A percentile compares a stretch with the other conserved stretches of the same genome.
Conservation (phyloP, 2,888 invertebrate species). For the Dysmachus trigonus region DNA sequence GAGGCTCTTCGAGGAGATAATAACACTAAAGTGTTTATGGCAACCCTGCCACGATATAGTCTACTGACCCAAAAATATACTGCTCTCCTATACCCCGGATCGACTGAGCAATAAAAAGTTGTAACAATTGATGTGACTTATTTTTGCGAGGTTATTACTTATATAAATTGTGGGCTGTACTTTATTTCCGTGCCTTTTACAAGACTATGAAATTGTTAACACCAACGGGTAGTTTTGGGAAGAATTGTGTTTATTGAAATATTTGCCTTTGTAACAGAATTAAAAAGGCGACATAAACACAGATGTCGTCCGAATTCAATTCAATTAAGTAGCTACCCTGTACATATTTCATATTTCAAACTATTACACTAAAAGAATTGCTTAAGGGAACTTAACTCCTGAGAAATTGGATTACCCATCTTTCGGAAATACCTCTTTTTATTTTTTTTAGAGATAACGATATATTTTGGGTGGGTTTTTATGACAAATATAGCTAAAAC, state of each 20-base stretch:
- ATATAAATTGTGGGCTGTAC: neutral
- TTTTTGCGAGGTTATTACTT: neutral
- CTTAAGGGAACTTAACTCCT: no score
- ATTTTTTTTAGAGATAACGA: no score
- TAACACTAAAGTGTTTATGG: neutral
- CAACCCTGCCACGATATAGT: neutral
- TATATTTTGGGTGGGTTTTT: no score
- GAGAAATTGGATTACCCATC: no score
- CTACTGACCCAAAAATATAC: neutral
- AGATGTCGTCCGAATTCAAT: no score
- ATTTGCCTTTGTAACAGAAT: neutral
- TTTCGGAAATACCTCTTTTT: no score
- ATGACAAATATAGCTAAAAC: no score
- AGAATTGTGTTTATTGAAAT: neutral
- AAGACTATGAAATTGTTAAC: neutral
- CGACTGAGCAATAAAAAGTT: neutral
- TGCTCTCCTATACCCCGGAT: neutral
- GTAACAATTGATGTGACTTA: neutral
- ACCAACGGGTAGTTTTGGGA: neutral
- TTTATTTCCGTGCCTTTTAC: neutral
- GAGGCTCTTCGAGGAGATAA: neutral
- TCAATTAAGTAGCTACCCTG: no score
- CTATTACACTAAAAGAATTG: no score
- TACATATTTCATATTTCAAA: no score
- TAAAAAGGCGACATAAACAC: no score